Evolutionary conservation across 2,113 vertebrate genomes (phyloP), one percentile per base, ranked within the genome.

Genomic region (Origma solitaria): DNA sequence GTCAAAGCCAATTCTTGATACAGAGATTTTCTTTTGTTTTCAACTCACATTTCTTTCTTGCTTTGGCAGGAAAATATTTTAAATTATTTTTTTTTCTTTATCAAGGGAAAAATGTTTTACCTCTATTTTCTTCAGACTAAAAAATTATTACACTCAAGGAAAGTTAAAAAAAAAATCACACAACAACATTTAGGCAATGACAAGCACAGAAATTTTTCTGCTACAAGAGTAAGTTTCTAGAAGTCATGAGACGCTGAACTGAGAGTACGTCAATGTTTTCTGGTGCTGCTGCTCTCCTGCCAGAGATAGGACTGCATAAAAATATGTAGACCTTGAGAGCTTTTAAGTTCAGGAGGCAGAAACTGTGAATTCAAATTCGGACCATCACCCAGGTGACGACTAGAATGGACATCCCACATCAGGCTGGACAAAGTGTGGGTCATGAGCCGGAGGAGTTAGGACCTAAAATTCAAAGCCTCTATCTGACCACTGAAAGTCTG

Each of bases 21-120:
- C 31, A 79, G n/a, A 80, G 31, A 6, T 86, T 94, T 82, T 35
- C 9, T 92, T 95, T 82, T 82, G 33, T 88, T 96, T 94, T 92
- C 69, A 69, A 31, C 21, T 47, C 42, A 79, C 22, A 72, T 73
- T 95, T 89, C 57, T 84, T 88, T 95, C 53, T 91, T 86, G 15
- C 53, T 88, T 80, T 91, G 58, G 17, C n/a, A 96, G 47, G 21
- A 84, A 68, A 92, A 83, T 73, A 60, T 82, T 82, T 70, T 30
- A 62, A 83, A 35, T 6, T 0, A 11, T 40, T 85, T 61, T 88
- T 61, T 88, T 92, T 78, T n/a, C 60, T 81, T 77, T 78, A 94
- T 77, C 76, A 82, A 57, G 38, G 54, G 37, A 84, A 86, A 92
- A 90, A 31, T 70, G 15, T 64, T 82, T 92, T 92, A n/a, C 40